Percentiles rank a stretch among this genome's conserved stretches.
phyloP scores from a whole-genome alignment of 2,113 vertebrate genomes.

The Daboia siamensis region DNA sequence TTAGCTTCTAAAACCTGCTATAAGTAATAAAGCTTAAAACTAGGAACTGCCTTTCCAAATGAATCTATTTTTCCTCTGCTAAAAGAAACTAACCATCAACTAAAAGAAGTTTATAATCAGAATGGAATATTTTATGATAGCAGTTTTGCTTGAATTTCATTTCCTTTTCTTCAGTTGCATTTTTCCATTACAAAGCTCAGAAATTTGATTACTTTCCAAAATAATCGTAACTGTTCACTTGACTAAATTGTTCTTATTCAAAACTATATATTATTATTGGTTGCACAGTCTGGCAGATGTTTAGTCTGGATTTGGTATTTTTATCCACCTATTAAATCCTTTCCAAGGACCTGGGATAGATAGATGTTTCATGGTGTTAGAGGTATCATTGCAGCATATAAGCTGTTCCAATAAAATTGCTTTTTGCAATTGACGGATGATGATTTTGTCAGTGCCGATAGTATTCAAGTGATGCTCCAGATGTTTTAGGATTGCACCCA shows the following conservation, averaged over 20 bases:
- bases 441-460: no score
- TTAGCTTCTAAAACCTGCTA: background rate
- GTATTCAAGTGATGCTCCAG: no score
- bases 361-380: background rate
- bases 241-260: background rate
- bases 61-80: constrained; percentile 26
- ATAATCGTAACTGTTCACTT: background rate
- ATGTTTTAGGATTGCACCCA: no score
- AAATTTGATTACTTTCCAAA: background rate
- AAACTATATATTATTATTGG: background rate
- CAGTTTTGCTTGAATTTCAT: constrained; percentile 11
- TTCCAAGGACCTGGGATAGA: background rate
- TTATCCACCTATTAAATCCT: background rate
- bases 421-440: no score
- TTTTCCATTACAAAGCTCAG: background rate
- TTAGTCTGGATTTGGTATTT: background rate
- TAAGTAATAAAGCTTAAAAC: background rate
- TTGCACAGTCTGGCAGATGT: background rate
- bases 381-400: no score
- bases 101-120: constrained; percentile 17
- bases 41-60: constrained; percentile 20
- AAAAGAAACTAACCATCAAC: constrained; percentile 8
- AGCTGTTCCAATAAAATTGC: no score
- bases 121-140: constrained; percentile 13
- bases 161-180: background rate